Evolutionary conservation across 2,797 vertebrate genomes (phyloP).

Genomic region (Bryconaethiops microstoma): DNA sequence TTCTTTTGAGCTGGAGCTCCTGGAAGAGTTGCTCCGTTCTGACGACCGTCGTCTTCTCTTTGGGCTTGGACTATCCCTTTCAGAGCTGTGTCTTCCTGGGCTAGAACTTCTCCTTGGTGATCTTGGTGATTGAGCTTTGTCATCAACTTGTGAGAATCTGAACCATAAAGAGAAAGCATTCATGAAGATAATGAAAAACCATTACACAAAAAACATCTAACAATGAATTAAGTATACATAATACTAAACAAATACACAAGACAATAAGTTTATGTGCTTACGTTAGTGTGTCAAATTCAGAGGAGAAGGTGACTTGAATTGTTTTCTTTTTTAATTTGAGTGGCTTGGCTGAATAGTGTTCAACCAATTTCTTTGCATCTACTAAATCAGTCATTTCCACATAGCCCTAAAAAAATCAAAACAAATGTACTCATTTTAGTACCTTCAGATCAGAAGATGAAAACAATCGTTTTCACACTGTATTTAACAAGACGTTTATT

Average conservation of each 20-base stretch:
- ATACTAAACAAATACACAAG: not conserved
- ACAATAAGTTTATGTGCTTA: slow-evolving; percentile 49
- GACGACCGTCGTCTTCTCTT: slow-evolving; percentile 17
- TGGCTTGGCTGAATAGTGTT: slow-evolving; percentile 64
- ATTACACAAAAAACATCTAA: not conserved
- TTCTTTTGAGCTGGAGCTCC: slow-evolving; percentile 17
- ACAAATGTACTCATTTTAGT: not conserved
- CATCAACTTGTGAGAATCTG: not conserved
- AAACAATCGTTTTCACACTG: too few species aligned
- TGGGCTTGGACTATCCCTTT: slow-evolving; percentile 46
- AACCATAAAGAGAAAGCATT: slow-evolving; percentile 22
- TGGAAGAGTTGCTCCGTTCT: slow-evolving; percentile 4
- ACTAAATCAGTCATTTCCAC: slow-evolving; percentile 69
- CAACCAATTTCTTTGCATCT: slow-evolving; percentile 74
- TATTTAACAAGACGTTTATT: too few species aligned
- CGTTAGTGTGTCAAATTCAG: slow-evolving; percentile 72
- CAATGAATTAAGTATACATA: not conserved
- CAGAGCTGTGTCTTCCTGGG: slow-evolving; percentile 10
- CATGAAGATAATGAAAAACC: not conserved
- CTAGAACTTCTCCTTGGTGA: slow-evolving; percentile 23
- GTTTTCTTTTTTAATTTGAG: slow-evolving; percentile 68
- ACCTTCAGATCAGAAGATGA: too few species aligned
- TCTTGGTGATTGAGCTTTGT: not conserved
- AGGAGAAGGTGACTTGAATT: slow-evolving; percentile 70
- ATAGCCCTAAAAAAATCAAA: slow-evolving; percentile 62